Base-by-base conservation (phyloP, 2,888 invertebrate species). In the Liodrosophila aerea region DNA sequence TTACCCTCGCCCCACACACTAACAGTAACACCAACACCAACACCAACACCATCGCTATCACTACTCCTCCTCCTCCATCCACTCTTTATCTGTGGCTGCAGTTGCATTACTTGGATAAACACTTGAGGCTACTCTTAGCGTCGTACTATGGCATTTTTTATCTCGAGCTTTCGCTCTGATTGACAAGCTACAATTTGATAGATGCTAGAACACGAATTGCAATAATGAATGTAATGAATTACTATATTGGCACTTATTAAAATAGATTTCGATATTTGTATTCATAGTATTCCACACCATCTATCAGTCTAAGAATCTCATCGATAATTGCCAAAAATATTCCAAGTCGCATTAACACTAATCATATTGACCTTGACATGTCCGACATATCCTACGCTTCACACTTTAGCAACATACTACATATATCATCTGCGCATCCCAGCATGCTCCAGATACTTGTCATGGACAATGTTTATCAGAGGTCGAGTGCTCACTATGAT, bases 81-180 rank as follows among this genome's bases (percentile, higher is more conserved):
- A 2, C 22, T 5, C 22, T 22, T 64, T 51, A 33, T 44, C 41
- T 31, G 30, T 29, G 46, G 36, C 7, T 69, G 44, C 33, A 18
- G 12, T 47, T 29, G 16, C 31, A 22, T 18, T 31, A 54, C 54
- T 45, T 56, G 49, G 43, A 53, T 56, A 60, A 73, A 76, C 73
- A 64, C 73, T 76, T 45, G 61, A 59, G 41, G 50, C 18, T 47
- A 45, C 13, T 53, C 58, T 39, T 58, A 37, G 52, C 40, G 29
- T 51, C 58, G 46, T 29, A n/a, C n/a, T n/a, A n/a, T 29, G 29
- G 29, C 1, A 1, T 9, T 15, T 62, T 31, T 34, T 18, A 15
- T 13, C n/a, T 2, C 15, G 3, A 12, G 37, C 22, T 27, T 16
- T 31, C 9, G 12, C 29, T 13, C 27, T 37, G 37, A 47, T 56